Percentiles rank a stretch among this genome's conserved stretches.
Evolutionary conservation across 2,888 invertebrate species (phyloP).

Genomic region (Macropis europaea): DNA sequence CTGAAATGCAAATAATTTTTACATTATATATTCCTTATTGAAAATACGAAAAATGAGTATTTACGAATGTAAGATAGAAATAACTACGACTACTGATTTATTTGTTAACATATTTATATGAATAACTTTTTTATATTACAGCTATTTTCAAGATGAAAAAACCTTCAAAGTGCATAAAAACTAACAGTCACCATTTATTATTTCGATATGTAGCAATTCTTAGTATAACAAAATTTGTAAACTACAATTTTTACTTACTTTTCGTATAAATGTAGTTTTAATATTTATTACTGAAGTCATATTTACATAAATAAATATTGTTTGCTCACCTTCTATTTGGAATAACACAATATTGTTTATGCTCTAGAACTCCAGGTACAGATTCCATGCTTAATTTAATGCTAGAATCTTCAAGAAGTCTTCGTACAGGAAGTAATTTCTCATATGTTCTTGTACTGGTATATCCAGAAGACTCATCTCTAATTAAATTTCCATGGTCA

Average conservation of each 20-base stretch:
- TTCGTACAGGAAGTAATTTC: constrained; percentile 62
- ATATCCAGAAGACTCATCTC: constrained; percentile 6
- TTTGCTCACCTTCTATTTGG: constrained; percentile 60
- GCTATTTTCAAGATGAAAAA: no score
- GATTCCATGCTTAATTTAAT: constrained; percentile 74
- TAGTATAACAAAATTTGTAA: not conserved
- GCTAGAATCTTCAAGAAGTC: constrained; percentile 67
- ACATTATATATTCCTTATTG: no score
- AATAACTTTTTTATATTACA: no score
- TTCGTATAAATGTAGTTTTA: no score
- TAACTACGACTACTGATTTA: no score
- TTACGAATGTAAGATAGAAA: no score
- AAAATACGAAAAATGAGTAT: no score
- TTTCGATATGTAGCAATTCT: no score
- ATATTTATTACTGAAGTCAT: no score
- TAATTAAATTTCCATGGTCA: constrained; percentile 9
- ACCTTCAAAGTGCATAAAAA: not conserved
- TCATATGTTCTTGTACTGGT: constrained; percentile 27
- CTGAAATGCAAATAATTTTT: no score
- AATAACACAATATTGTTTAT: constrained; percentile 58
- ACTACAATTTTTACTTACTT: not conserved
- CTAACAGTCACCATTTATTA: no score
- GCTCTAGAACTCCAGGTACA: constrained; percentile 57
- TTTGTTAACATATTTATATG: no score
- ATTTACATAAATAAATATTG: not conserved